Evolutionary conservation across 2,797 vertebrate genomes (phyloP), one percentile per base, ranked within the genome.

Genomic region (Steatocranus sp.): DNA sequence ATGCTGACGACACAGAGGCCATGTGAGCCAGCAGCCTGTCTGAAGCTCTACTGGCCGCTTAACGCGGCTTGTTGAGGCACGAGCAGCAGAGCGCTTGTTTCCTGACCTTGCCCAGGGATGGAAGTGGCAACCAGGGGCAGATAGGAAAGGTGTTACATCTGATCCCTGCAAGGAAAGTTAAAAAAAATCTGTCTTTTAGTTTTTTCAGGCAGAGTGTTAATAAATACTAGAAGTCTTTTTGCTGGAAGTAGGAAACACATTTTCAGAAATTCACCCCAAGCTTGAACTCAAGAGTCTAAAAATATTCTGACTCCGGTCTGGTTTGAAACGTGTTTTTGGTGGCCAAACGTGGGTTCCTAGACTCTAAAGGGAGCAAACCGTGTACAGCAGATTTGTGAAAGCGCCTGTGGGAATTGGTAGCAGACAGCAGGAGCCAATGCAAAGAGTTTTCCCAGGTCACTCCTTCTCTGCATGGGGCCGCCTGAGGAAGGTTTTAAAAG

Each of bases 391-490:
- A 80, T 80, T 79, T 80, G 75, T 36, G 18, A 50, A 50, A 73
- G 49, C 56, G 78, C 73, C 83, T 68, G 68, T 78, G 86, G 86
- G 86, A 89, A 87, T 38, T 38, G 54, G 86, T 73, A 80, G 82
- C 82, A 86, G 81, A 48, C 25, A 50, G 77, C 50, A 81, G 79
- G 88, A 93, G 79, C 89, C 91, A 91, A 89, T 93, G 91, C 87
- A 83, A 76, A 80, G 82, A 90, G 75, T 82, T 83, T 80, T 77
- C 82, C 61, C 88, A 82, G 87, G 93, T 96, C 90, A 95, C 95
- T 90, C 96, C 95, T 94, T 93, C 95, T 91, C 93, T 75, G 83
- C 87, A 94, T 94, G 96, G 90, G 94, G 93, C 94, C 38, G 89
- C 93, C 94, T 95, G 89, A 88, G 90, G 89, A 95, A 87, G 88